Percentiles rank a stretch among this genome's conserved stretches.
These are phyloP conservation scores for Squalus acanthias DNA, from an alignment of 2,797 vertebrate species.

Conservation along the genomic window DNA sequence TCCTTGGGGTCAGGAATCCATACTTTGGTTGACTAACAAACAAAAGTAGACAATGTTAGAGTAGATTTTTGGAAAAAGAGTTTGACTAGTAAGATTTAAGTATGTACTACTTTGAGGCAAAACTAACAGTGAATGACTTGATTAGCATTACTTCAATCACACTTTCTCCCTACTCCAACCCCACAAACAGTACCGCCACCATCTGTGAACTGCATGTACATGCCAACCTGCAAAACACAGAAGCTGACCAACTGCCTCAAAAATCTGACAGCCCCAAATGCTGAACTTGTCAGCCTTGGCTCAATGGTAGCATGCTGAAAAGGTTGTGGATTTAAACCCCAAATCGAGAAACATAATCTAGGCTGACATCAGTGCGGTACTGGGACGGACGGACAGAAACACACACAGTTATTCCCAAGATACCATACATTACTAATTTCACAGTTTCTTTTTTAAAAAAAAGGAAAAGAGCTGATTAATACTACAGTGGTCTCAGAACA, in stretches of 20 bases:
- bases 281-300: not conserved
- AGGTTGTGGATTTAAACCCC: not conserved
- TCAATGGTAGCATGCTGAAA: not conserved
- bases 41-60: not conserved
- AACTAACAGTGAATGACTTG: not conserved
- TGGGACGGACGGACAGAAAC: not conserved
- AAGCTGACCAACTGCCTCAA: not conserved
- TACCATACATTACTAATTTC: not conserved
- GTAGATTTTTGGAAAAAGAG: not conserved
- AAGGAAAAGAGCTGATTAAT: not conserved
- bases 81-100: not conserved
- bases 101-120: not conserved
- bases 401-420: not conserved
- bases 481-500: not conserved
- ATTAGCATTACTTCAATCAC: not conserved
- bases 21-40: constrained; percentile 49
- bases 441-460: not conserved
- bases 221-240: not conserved
- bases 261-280: not conserved
- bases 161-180: not conserved
- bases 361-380: not conserved
- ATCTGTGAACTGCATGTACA: too few relatives aligned
- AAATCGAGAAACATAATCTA: not conserved
- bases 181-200: not conserved
- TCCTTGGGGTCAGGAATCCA: constrained; percentile 65